Evolutionary conservation across 2,113 vertebrate genomes (phyloP).

Genomic region (Odocoileus virginianus): DNA sequence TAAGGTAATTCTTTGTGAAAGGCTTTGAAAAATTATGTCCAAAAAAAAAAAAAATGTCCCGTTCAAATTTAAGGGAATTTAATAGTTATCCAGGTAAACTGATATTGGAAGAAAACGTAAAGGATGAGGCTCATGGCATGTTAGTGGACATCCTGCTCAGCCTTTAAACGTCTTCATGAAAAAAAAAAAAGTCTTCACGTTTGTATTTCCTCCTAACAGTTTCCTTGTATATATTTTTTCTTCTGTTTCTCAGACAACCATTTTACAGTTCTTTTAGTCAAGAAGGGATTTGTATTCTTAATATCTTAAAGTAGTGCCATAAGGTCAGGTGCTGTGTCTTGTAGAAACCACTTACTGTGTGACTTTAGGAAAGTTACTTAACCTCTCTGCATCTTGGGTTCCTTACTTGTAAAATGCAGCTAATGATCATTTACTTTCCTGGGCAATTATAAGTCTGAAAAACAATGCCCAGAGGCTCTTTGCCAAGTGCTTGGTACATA

Average conservation of each 20-base stretch:
- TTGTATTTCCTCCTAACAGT: background rate
- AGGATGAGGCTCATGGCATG: background rate
- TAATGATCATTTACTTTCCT: background rate
- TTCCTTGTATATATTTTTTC: background rate
- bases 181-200: background rate
- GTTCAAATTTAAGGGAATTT: background rate
- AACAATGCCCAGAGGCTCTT: background rate
- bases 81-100: background rate
- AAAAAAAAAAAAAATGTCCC: background rate
- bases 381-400: background rate
- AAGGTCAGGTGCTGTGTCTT: background rate
- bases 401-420: background rate
- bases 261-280: background rate
- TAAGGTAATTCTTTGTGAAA: background rate
- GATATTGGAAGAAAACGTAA: background rate
- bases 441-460: background rate
- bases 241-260: slow-evolving; percentile 7
- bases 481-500: background rate
- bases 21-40: background rate
- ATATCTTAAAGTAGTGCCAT: background rate
- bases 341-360: background rate
- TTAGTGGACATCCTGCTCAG: background rate
- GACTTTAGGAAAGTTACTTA: background rate
- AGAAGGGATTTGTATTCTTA: background rate
- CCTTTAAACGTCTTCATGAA: background rate